A percentile compares a stretch with the other conserved stretches of the same genome.
Evolutionary conservation across 2,888 invertebrate species (phyloP).

Genomic region (Choreutis nemorana): DNA sequence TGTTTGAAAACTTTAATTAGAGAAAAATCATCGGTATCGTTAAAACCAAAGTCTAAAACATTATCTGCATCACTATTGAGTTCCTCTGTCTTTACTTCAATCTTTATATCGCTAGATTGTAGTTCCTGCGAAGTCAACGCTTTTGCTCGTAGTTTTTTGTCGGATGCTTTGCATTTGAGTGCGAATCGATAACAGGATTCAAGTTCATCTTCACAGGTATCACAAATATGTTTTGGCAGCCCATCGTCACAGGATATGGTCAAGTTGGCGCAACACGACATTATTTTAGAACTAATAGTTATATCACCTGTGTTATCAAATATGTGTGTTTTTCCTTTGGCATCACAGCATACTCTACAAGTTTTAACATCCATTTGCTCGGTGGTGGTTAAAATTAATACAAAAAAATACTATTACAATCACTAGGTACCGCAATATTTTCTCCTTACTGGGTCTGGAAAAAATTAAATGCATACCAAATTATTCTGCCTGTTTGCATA

Average conservation of each 20-base stretch:
- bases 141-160: slow-evolving; percentile 25
- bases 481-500: no score
- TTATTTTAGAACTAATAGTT: slow-evolving; percentile 24
- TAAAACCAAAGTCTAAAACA: not conserved
- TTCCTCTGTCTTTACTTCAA: slow-evolving; percentile 26
- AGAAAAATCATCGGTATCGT: no score
- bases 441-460: no score
- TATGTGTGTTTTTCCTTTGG: slow-evolving; percentile 23
- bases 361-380: slow-evolving; percentile 24
- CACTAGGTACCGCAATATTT: no score
- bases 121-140: no score
- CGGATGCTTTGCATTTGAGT: slow-evolving; percentile 33
- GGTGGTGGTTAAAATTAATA: not conserved
- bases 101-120: no score
- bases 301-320: slow-evolving; percentile 19
- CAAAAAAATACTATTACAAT: no score
- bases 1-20: no score
- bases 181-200: slow-evolving; percentile 29
- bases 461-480: no score
- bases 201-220: slow-evolving; percentile 26
- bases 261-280: slow-evolving; percentile 33
- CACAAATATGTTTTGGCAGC: slow-evolving; percentile 30
- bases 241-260: slow-evolving; percentile 28
- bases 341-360: slow-evolving; percentile 35
- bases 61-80: slow-evolving; percentile 11